Conservation (phyloP, 2,888 invertebrate species). For the Drosophila hamatofila region DNA sequence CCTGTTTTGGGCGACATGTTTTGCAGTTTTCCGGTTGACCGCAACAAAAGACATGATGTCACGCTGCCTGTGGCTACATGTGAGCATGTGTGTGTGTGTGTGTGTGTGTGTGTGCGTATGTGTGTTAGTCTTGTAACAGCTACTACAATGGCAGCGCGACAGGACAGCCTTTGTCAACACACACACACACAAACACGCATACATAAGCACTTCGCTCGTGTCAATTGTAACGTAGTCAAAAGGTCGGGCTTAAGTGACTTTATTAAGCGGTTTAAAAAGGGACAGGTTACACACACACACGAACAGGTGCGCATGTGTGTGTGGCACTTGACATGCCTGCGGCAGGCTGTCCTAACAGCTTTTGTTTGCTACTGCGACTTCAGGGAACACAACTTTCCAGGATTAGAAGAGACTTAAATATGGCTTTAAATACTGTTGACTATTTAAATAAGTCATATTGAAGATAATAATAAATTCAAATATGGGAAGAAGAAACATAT, state of each 20-base stretch:
- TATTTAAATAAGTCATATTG: background rate
- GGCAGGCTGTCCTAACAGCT: slow-evolving; percentile 43
- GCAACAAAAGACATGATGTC: slow-evolving; percentile 85
- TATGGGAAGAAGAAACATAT: background rate
- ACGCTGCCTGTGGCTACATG: slow-evolving; percentile 66
- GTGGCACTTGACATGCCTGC: slow-evolving; percentile 64
- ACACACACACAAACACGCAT: slow-evolving; percentile 19
- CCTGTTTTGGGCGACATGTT: slow-evolving; percentile 78
- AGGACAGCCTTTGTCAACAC: slow-evolving; percentile 61
- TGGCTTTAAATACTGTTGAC: slow-evolving; percentile 48
- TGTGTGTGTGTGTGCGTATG: slow-evolving; percentile 26
- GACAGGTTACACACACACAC: slow-evolving; percentile 64
- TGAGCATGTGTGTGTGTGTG: slow-evolving; percentile 7
- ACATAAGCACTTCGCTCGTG: slow-evolving; percentile 51
- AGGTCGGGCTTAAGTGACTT: slow-evolving; percentile 82
- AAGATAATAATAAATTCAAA: background rate
- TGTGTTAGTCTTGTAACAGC: slow-evolving; percentile 64
- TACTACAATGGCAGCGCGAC: slow-evolving; percentile 72
- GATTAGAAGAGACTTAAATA: slow-evolving; percentile 47
- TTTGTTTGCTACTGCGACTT: slow-evolving; percentile 42
- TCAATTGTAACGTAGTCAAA: slow-evolving; percentile 76
- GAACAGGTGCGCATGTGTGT: slow-evolving; percentile 39
- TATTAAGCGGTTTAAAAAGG: slow-evolving; percentile 82
- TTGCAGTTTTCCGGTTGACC: slow-evolving; percentile 84
- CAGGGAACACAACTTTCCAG: slow-evolving; percentile 22